These are phyloP conservation scores for Labia minor DNA, from an alignment of 2,888 invertebrate species.

Conservation along the genomic window DNA sequence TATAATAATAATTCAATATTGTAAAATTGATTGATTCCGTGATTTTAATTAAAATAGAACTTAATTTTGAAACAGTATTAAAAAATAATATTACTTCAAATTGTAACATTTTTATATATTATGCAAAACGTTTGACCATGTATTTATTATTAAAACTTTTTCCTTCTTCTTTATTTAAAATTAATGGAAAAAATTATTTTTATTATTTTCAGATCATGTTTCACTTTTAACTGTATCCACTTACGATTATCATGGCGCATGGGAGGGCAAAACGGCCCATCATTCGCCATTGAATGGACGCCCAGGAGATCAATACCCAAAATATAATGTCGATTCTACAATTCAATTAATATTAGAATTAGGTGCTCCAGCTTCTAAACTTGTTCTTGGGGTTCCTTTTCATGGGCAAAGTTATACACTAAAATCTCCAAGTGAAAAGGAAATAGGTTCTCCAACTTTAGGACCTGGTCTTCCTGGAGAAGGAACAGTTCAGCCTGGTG, in stretches of 20 bases:
- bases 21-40: too few relatives aligned
- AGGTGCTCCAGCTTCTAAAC: conserved; percentile 67
- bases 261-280: conserved; percentile 71
- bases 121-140: too few relatives aligned
- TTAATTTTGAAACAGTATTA: too few relatives aligned
- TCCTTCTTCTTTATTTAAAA: too few relatives aligned
- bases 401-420: conserved; percentile 80
- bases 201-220: conserved; percentile 32
- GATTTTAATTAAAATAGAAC: too few relatives aligned
- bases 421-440: conserved; percentile 32
- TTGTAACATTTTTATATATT: too few relatives aligned
- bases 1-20: too few relatives aligned
- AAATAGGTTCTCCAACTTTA: conserved; percentile 51
- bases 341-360: conserved; percentile 60
- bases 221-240: conserved; percentile 79
- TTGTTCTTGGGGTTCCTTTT: conserved; percentile 71
- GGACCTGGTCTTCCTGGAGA: conserved; percentile 73
- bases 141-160: too few relatives aligned
- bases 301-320: conserved; percentile 54
- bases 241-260: conserved; percentile 83
- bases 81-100: too few relatives aligned
- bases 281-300: conserved; percentile 63
- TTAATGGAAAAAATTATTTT: too few relatives aligned
- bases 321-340: conserved; percentile 72
- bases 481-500: conserved; percentile 74